A percentile compares a stretch with the other conserved stretches of the same genome.
These are phyloP conservation scores for Eulemur albifrons DNA, from an alignment of 2,797 vertebrate genomes.

Conservation along the genomic window DNA sequence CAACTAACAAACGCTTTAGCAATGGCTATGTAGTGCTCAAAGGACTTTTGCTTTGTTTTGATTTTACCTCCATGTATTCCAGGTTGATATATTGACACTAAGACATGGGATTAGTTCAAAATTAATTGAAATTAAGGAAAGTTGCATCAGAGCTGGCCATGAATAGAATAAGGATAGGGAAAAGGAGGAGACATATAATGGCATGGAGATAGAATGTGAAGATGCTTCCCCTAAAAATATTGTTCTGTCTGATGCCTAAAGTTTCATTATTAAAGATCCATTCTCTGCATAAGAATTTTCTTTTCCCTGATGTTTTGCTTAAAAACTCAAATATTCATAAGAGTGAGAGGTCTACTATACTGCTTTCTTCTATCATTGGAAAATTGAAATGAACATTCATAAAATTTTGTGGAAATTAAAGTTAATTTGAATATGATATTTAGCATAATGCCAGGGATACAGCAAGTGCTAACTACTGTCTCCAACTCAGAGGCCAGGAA, in stretches of 20 bases:
- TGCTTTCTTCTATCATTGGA: neutral
- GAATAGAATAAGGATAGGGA: neutral
- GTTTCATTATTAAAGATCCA: neutral
- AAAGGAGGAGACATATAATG: neutral
- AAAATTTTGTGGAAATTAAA: neutral
- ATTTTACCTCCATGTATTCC: neutral
- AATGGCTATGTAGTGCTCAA: neutral
- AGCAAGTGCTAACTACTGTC: neutral
- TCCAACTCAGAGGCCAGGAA: neutral
- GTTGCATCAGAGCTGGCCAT: neutral
- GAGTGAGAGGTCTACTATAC: neutral
- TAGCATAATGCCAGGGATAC: neutral
- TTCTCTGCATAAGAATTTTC: neutral
- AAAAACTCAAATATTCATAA: neutral
- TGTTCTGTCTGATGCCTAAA: neutral
- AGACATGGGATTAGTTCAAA: neutral
- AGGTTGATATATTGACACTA: neutral
- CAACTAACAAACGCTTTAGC: neutral
- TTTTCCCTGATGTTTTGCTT: neutral
- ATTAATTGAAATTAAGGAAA: neutral
- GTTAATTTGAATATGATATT: slow-evolving; percentile 37
- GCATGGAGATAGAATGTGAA: neutral
- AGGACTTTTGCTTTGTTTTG: neutral
- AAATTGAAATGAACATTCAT: neutral
- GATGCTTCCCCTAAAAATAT: neutral